Conservation (phyloP, 1,140 invertebrate genomes). For the Bradysia coprophila region DNA sequence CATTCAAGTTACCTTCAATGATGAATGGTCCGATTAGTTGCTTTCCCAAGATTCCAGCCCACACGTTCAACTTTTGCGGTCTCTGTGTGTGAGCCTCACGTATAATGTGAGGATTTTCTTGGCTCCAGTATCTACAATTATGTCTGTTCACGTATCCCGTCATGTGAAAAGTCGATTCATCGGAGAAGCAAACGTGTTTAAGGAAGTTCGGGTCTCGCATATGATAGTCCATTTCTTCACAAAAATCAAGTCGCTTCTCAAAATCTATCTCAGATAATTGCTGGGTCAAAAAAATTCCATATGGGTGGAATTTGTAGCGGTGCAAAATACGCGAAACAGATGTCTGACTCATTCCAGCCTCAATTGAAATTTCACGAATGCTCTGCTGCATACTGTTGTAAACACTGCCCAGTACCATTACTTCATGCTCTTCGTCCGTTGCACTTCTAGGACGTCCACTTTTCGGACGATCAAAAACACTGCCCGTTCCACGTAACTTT, state of each 20-base stretch:
- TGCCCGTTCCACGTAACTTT: not conserved
- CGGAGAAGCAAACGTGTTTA: conserved; percentile 11
- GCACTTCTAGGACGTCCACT: not conserved
- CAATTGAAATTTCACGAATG: not conserved
- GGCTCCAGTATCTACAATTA: conserved; percentile 12
- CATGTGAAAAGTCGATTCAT: conserved; percentile 12
- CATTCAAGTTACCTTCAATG: no score
- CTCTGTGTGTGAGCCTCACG: conserved; percentile 13
- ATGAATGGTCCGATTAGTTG: conserved; percentile 14
- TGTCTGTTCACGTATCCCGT: conserved; percentile 4
- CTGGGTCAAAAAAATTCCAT: not conserved
- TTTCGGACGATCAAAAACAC: not conserved
- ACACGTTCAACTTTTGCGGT: conserved; percentile 17
- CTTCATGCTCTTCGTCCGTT: no score
- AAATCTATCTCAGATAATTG: not conserved
- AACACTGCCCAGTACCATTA: not conserved
- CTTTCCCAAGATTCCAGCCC: conserved; percentile 14
- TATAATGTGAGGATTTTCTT: conserved; percentile 11
- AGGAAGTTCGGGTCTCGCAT: conserved; percentile 8
- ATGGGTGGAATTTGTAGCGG: not conserved
- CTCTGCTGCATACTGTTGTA: not conserved
- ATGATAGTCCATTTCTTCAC: not conserved
- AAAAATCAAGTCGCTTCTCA: not conserved
- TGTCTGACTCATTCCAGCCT: conserved; percentile 3
- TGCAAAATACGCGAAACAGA: not conserved